phyloP scores from a whole-genome alignment of 1,140 invertebrate genomes.

The Druon quercuslanigerum region DNA sequence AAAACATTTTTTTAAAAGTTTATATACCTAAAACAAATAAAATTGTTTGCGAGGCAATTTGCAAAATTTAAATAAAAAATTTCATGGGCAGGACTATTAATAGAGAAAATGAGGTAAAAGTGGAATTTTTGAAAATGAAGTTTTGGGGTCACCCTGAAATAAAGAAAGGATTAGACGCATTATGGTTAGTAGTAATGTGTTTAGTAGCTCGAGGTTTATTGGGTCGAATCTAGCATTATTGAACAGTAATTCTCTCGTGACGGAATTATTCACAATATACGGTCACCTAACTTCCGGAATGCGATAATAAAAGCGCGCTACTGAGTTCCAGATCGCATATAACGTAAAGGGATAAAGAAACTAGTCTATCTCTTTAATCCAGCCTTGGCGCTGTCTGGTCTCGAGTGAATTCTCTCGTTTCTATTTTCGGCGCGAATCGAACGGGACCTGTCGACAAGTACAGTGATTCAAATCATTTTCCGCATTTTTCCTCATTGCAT shows the following conservation, averaged over 20 bases:
- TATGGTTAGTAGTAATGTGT: too few relatives aligned
- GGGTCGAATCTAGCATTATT: neutral
- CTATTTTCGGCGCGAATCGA: conserved; percentile 45
- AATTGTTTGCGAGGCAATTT: too few relatives aligned
- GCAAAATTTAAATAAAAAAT: too few relatives aligned
- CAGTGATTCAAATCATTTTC: conserved; percentile 41
- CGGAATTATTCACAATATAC: neutral
- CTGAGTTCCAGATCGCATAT: conserved; percentile 1
- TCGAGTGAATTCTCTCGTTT: conserved; percentile 44
- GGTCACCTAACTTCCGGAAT: conserved; percentile 19
- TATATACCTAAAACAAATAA: too few relatives aligned
- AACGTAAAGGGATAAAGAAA: conserved; percentile 33
- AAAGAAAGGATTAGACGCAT: too few relatives aligned
- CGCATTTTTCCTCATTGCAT: conserved; percentile 21
- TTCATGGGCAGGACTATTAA: too few relatives aligned
- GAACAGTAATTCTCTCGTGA: neutral
- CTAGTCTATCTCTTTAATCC: conserved; percentile 58
- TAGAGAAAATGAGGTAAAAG: too few relatives aligned
- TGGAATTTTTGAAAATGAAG: too few relatives aligned
- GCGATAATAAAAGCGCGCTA: conserved; percentile 23
- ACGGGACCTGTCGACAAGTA: conserved; percentile 23
- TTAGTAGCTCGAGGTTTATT: neutral
- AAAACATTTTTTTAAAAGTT: too few relatives aligned
- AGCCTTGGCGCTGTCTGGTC: conserved; percentile 46
- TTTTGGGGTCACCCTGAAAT: too few relatives aligned